Base-by-base conservation (phyloP, 2,797 vertebrate species). In the Benthosema pterotum region DNA sequence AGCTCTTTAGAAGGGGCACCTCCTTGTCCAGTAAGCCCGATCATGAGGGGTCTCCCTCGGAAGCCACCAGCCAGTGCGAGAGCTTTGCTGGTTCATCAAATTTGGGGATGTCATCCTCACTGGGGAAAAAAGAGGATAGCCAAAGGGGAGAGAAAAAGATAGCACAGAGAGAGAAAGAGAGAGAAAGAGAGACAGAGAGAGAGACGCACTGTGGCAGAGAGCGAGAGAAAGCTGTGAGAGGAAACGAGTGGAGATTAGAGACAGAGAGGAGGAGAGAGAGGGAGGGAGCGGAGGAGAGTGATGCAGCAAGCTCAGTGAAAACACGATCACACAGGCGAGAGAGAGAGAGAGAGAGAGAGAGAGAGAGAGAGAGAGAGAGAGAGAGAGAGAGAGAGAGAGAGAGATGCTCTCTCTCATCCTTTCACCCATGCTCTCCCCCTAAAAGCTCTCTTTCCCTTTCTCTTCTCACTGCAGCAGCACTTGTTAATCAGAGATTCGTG, bases 51-150 rank as follows among this genome's bases (percentile, higher is more conserved):
- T 96, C 94, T 93, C 94, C 86, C 85, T 88, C 67, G 93, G 93
- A 90, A 93, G 95, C 93, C 91, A 94, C 93, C 92, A 88, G 92
- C 90, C 90, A 81, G 82, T 89, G 91, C 89, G 93, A 93, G 65
- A 71, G 85, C 92, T 93, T 94, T 89, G 95, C 93, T 89, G 95
- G 89, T 93, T 96, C 94, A 93, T 96, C 95, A 91, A 90, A 95
- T 95, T 94, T 87, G 85, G 91, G 94, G 92, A 93, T 95, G 93
- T 95, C 97, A 97, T 99, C 94, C 82, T 97, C 94, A 91, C 91
- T 91, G 88, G 88, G 90, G 69, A 75, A 77, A 74, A 79, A 91
- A 95, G 90, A 73, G 92, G 89, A 87, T 91, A 94, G 92, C 93
- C 72, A 85, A 94, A 91, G 80, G 28, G 92, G 93, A 79, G 93